phyloP scores from a whole-genome alignment of 2,113 vertebrate genomes.

The Amphilophus citrinellus region DNA sequence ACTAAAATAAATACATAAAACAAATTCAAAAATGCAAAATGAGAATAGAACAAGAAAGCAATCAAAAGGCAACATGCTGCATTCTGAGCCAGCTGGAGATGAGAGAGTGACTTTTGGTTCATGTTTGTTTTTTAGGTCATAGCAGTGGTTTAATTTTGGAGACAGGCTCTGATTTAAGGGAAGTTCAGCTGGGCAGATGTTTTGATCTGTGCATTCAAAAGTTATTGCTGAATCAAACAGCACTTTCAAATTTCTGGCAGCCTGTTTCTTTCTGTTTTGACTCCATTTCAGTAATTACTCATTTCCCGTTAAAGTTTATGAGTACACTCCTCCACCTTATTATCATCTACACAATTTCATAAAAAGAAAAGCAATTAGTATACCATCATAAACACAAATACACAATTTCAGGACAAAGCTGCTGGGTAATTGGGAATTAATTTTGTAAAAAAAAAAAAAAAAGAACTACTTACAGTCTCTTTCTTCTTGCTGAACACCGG shows the following conservation, averaged over 20 bases:
- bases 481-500: slow-evolving; percentile 98
- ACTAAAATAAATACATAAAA: not conserved
- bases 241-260: not conserved
- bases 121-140: not conserved
- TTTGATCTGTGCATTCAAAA: not conserved
- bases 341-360: not conserved
- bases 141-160: slow-evolving; percentile 2
- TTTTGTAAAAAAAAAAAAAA: not conserved
- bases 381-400: not conserved
- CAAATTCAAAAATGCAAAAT: not conserved
- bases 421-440: not conserved
- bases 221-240: not conserved
- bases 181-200: not conserved
- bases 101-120: not conserved
- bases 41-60: not conserved
- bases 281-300: too few relatives aligned
- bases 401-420: not conserved
- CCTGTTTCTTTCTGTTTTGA: not conserved
- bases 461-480: slow-evolving; percentile 87
- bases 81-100: not conserved
- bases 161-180: not conserved
- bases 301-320: not conserved
- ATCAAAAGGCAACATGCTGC: not conserved
- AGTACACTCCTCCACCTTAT: not conserved
- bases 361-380: not conserved